A percentile compares a stretch with the other conserved stretches of the same genome.
Evolutionary conservation across 2,113 vertebrate genomes (phyloP).

Genomic region (Penelope pileata): DNA sequence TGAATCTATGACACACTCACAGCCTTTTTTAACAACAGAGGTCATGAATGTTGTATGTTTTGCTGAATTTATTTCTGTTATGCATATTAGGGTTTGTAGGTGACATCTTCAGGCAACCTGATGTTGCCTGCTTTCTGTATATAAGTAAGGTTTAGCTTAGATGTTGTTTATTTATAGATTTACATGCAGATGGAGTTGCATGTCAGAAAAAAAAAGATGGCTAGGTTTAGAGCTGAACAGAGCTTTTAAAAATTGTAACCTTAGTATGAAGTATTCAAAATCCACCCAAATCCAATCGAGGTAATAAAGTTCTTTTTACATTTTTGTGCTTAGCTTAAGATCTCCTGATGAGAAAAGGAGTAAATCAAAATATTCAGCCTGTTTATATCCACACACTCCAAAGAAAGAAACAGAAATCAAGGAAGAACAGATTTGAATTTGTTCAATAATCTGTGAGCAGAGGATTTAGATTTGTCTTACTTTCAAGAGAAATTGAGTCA

Average conservation of each 20-base stretch:
- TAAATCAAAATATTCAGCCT: not conserved
- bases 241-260: not conserved
- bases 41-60: not conserved
- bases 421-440: not conserved
- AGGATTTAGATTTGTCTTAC: not conserved
- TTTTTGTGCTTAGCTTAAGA: not conserved
- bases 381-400: not conserved
- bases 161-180: rapidly evolving
- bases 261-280: not conserved
- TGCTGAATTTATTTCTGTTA: not conserved
- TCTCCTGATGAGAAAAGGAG: not conserved
- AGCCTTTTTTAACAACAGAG: not conserved
- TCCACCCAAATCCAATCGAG: not conserved
- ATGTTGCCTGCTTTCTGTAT: not conserved
- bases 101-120: not conserved
- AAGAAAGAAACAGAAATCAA: not conserved
- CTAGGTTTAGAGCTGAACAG: not conserved
- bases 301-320: rapidly evolving
- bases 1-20: rapidly evolving
- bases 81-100: not conserved
- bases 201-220: not conserved
- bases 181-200: rapidly evolving
- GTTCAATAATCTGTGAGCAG: not conserved
- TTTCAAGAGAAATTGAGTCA: not conserved
- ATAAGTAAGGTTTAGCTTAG: rapidly evolving